A percentile compares a stretch with the other conserved stretches of the same genome.
These are phyloP conservation scores for Lates calcarifer DNA, from an alignment of 2,113 vertebrate species.

Conservation along the genomic window DNA sequence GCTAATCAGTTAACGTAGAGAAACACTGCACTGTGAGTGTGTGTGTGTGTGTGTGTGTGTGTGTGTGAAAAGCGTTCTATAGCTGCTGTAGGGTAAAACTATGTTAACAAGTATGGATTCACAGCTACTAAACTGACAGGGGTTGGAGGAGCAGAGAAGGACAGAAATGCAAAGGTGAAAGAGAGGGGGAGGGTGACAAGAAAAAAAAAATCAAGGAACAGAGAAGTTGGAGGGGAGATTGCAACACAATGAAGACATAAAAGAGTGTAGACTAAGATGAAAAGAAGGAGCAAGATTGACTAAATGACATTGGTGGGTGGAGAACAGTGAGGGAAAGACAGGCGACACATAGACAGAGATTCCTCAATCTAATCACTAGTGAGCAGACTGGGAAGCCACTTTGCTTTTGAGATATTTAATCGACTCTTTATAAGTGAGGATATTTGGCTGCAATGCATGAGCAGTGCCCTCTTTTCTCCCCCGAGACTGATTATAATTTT, in stretches of 20 bases:
- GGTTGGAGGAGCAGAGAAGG: constrained; percentile 23
- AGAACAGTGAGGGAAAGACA: neutral
- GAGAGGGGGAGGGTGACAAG: neutral
- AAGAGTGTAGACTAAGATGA: constrained; percentile 4
- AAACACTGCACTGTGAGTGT: constrained; percentile 10
- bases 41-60: constrained; percentile 9
- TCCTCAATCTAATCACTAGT: constrained; percentile 48
- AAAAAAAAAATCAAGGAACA: neutral
- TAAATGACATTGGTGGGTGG: neutral
- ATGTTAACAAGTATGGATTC: constrained; percentile 60
- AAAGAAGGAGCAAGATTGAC: constrained; percentile 2
- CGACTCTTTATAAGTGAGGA: constrained; percentile 59
- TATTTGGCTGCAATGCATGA: constrained; percentile 54
- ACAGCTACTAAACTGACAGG: constrained; percentile 37
- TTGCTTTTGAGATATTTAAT: constrained; percentile 66
- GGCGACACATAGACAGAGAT: constrained; percentile 29
- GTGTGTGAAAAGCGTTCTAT: constrained; percentile 9
- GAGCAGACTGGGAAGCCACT: constrained; percentile 40
- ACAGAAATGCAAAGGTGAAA: constrained; percentile 29
- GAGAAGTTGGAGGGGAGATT: neutral
- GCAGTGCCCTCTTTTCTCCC: constrained; percentile 51
- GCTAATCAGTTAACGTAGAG: constrained; percentile 46
- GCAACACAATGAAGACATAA: constrained; percentile 7
- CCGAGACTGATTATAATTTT: constrained; percentile 70
- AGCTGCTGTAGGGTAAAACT: constrained; percentile 41